Evolutionary conservation across 1,140 invertebrate genomes (phyloP), one percentile per base, ranked within the genome.

Genomic region (Neodiprion fabricii): DNA sequence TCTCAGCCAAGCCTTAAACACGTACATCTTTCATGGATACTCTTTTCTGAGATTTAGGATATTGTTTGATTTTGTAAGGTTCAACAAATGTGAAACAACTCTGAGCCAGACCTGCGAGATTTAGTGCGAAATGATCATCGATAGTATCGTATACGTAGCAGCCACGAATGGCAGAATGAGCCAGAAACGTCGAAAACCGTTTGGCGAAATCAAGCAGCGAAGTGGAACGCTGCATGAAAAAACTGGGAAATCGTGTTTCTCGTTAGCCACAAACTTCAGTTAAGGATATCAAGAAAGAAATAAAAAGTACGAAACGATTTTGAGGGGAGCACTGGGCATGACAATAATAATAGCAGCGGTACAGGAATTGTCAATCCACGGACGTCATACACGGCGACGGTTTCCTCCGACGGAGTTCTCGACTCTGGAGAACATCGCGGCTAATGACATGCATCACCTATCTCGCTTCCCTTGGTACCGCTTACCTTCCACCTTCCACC

Each of bases 291-390:
- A 61, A 61, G 53, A 61, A 9, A 61, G 53, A 61, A 61, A 17
- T 7, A 14, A 61, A 61, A 61, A 40, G 28, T 40, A 40, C 28
- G 53, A 61, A 61, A 61, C 53, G 53, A 69, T 69, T 69, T 23
- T 21, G 21, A 69, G 40, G 80, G 78, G 83, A 79, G 80, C 85
- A 85, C 80, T 77, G 79, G 81, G 82, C 85, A 86, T 87, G 86
- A 87, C 86, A 82, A 77, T 76, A 78, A 79, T 79, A 85, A 88
- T 85, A 88, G 87, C 84, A 17, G 67, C 10, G 78, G 70, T 77
- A 83, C 85, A 87, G 85, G 85, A 83, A 87, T 87, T 85, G 86
- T 86, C 87, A 88, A 88, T 88, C 86, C 83, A 81, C 80, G 78
- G 81, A 81, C 81, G 82, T 85, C 85, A 81, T 84, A 78, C 84